Base-by-base conservation (phyloP, 2,797 vertebrate species). In the Staurois parvus region DNA sequence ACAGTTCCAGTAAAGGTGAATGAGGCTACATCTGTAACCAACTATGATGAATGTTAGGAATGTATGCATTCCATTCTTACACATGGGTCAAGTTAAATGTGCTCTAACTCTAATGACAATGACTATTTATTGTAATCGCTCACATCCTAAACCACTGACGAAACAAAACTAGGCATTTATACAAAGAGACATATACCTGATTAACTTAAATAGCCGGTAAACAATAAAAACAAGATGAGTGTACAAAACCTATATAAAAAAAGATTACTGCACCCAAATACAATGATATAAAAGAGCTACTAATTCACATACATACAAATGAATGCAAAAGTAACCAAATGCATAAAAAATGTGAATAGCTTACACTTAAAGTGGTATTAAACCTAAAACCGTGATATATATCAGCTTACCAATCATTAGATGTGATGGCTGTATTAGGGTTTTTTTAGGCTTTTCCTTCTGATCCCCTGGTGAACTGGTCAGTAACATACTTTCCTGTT, bases 11-110 rank as follows among this genome's bases (percentile, higher is more conserved):
- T 62, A 85, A 85, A 80, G 84, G 84, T 80, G 84, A 85, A 52
- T 80, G 77, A 76, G 84, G 84, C 84, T 85, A 85, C 84, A 85
- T 80, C 84, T 85, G 84, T 75, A 85, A 85, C 77, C 74, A 85
- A 85, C 84, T 85, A 85, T 10, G 59, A 75, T 68, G 69, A 74
- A 74, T 85, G 30, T 42, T 29, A 75, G 42, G 77, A 85, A 80
- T 75, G 76, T 56, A 28, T 73, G 66, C 70, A 79, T 79, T 74
- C 70, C 84, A 79, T 26, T 34, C 19, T 59, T 85, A 79, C 59
- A 78, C 40, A 52, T 76, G 83, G 72, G 77, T 85, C 84, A 85
- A 30, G 62, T 76, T 42, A 76, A 30, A 75, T 73, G n/a, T 73
- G 37, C n/a, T 68, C 42, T 85, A 85, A 85, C n/a, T 68, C 30